Conservation (phyloP, 2,888 invertebrate genomes). For the Parnassius orleans region DNA sequence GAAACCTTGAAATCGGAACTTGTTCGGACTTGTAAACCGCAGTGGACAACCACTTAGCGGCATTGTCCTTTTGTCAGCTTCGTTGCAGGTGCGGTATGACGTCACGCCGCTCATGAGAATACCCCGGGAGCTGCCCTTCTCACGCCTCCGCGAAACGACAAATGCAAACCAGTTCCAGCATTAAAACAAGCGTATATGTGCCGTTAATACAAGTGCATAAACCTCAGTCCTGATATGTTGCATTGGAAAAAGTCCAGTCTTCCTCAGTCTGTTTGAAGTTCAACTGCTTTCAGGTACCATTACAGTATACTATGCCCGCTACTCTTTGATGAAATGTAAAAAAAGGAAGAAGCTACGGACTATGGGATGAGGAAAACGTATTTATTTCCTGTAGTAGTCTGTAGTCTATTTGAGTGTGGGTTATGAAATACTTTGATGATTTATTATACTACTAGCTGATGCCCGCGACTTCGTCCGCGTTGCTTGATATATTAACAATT, state of each 20-base stretch:
- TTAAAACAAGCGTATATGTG: conserved; percentile 55
- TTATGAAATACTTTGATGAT: too few species aligned
- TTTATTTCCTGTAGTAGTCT: too few species aligned
- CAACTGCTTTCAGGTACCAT: background rate
- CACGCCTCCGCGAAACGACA: conserved; percentile 71
- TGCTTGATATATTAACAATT: too few species aligned
- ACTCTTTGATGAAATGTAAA: too few species aligned
- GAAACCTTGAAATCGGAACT: conserved; percentile 42
- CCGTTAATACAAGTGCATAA: conserved; percentile 63
- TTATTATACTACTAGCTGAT: too few species aligned
- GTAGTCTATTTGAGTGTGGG: too few species aligned
- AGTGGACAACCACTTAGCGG: conserved; percentile 62
- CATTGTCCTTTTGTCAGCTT: conserved; percentile 61
- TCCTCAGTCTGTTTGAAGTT: conserved; percentile 28
- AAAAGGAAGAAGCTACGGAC: too few species aligned
- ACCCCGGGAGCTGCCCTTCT: conserved; percentile 68
- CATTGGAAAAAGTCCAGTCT: conserved; percentile 27
- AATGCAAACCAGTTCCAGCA: conserved; percentile 67
- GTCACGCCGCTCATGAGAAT: conserved; percentile 70
- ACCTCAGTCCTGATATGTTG: conserved; percentile 32
- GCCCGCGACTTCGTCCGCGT: too few species aligned
- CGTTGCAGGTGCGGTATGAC: conserved; percentile 70
- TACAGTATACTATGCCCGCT: too few species aligned
- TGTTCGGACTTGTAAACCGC: conserved; percentile 65
- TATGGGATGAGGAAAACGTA: too few species aligned